Evolutionary conservation across 1,140 invertebrate genomes (phyloP), one percentile per base, ranked within the genome.

Genomic region (Carposina sasakii): DNA sequence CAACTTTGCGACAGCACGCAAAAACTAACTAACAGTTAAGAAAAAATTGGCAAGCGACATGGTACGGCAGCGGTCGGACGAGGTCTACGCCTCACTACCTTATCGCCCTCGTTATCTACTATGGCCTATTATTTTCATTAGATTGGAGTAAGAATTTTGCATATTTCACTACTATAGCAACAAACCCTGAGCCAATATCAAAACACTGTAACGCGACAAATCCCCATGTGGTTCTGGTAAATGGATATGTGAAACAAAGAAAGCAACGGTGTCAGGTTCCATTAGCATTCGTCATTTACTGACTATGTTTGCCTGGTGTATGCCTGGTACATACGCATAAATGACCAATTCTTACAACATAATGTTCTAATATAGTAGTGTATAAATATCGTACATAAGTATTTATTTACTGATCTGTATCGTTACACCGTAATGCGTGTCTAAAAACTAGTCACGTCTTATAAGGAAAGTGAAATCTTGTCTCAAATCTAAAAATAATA

Each of bases 201-300:
- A 39, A 39, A 21, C 22, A 39, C 3, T 10, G 8, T 6, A 10
- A 16, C 12, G 12, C 8, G 15, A 20, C 9, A 20, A 8, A 9
- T 8, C 15, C 13, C 19, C 16, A 39, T 12, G 8, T 20, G 36
- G 10, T 13, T 21, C 39, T 34, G 51, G 34, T 54, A 48, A 51
- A 17, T 57, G 55, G 51, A 31, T 44, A 67, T 57, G 57, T 59
- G 30, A 57, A 30, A 45, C 64, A 54, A 63, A 61, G 61, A 64
- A 59, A 64, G 57, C 46, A 15, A 22, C 5, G 28, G 51, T 53
- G 33, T 54, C 13, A 40, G 33, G 52, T 64, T 61, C 45, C 48
- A 23, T 47, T 33, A 17, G 17, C 39, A 46, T 49, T 57, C 49
- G 48, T 52, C 48, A 43, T 47, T 45, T 42, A 48, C 45, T 45